Conservation (phyloP, 2,113 vertebrate genomes). For the Romanogobio albipinnatus region DNA sequence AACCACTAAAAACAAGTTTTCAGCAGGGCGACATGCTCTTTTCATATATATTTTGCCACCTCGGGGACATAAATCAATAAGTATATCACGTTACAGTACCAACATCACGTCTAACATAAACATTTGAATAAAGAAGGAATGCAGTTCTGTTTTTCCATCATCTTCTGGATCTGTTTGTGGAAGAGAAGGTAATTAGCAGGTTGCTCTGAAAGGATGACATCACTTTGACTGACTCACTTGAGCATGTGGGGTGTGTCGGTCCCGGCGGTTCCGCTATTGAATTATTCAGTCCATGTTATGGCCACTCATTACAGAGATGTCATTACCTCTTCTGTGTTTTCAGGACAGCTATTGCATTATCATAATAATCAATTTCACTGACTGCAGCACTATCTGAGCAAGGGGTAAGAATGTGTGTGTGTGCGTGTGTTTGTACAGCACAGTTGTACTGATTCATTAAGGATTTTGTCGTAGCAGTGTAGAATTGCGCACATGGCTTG, state of each 20-base stretch:
- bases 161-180: slow-evolving; percentile 1
- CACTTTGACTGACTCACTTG: slow-evolving; percentile 17
- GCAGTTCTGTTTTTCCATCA: neutral
- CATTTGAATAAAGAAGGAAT: slow-evolving; percentile 5
- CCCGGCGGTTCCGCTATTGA: slow-evolving; percentile 48
- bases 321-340: slow-evolving; percentile 55
- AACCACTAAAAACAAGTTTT: neutral
- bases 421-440: slow-evolving; percentile 49
- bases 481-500: slow-evolving; percentile 17
- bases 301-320: slow-evolving; percentile 69
- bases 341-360: slow-evolving; percentile 60
- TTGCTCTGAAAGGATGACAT: slow-evolving; percentile 35
- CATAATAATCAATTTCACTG: slow-evolving; percentile 63
- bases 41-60: too few species aligned
- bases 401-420: neutral
- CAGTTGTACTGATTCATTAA: slow-evolving; percentile 1
- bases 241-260: neutral
- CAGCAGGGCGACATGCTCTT: too few species aligned
- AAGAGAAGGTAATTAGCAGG: slow-evolving; percentile 31
- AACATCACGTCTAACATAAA: neutral
- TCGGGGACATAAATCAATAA: too few species aligned
- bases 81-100: neutral
- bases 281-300: slow-evolving; percentile 69
- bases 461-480: neutral
- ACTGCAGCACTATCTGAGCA: slow-evolving; percentile 5